These are phyloP conservation scores for Drosophila equinoxialis DNA, from an alignment of 1,140 invertebrate species.

Conservation along the genomic window DNA sequence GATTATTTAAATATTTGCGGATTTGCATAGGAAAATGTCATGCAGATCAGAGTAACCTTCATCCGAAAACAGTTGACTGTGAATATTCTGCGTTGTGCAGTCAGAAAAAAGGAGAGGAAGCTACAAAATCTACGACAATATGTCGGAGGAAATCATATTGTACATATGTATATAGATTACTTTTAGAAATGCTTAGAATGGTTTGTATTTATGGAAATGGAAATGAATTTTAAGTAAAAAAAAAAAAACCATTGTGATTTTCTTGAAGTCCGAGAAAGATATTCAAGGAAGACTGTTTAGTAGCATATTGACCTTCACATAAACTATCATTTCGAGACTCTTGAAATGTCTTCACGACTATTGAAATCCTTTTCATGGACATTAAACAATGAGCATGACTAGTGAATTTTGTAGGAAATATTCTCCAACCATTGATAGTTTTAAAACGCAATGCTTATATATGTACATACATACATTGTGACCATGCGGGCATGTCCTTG, in stretches of 20 bases:
- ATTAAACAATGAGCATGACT: conserved; percentile 1
- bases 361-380: neutral
- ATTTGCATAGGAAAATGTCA: conserved; percentile 33
- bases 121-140: no score
- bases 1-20: conserved; percentile 62
- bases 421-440: neutral
- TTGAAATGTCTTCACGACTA: neutral
- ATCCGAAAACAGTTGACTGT: neutral
- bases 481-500: conserved; percentile 34
- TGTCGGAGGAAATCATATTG: no score
- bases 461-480: conserved; percentile 4
- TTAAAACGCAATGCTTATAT: neutral
- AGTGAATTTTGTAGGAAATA: neutral
- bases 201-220: no score
- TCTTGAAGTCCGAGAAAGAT: no score
- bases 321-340: neutral
- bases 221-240: no score
- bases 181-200: no score
- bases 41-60: conserved; percentile 1
- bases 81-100: no score
- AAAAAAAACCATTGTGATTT: no score
- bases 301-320: no score
- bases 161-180: no score
- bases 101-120: no score
- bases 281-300: no score